Conservation (phyloP, 1,140 invertebrate genomes). For the Meloidogyne exigua region DNA sequence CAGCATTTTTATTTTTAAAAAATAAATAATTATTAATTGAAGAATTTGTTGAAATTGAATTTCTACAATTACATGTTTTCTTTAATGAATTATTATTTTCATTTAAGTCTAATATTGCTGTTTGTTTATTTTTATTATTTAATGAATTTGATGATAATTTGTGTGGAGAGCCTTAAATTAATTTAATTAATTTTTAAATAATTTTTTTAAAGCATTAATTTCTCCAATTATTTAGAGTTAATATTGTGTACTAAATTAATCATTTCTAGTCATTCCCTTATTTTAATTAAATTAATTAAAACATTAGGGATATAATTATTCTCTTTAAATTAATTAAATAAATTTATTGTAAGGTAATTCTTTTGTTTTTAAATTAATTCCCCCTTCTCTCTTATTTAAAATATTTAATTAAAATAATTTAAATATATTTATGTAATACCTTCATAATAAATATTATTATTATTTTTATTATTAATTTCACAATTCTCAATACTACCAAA, state of each 20-base stretch:
- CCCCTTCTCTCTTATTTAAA: too few species aligned
- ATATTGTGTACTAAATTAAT: too few species aligned
- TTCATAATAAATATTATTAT: background rate
- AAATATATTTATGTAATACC: background rate
- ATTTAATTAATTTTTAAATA: background rate
- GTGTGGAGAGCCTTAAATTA: background rate
- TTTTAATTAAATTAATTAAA: too few species aligned
- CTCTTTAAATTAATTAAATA: too few species aligned
- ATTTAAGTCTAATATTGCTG: too few species aligned
- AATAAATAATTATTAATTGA: background rate
- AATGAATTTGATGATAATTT: background rate
- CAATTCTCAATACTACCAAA: background rate
- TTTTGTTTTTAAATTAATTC: too few species aligned
- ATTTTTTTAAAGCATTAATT: too few species aligned
- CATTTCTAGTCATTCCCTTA: too few species aligned
- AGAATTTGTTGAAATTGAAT: background rate
- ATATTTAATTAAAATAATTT: too few species aligned
- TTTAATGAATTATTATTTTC: background rate
- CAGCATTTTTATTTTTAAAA: background rate
- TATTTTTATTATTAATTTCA: background rate
- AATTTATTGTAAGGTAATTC: too few species aligned
- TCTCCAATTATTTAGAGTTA: too few species aligned
- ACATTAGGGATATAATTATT: too few species aligned
- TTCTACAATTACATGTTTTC: background rate
- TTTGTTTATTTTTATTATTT: background rate